Evolutionary conservation across 2,113 vertebrate species (phyloP).

Genomic region (Gymnocephalus cernua): DNA sequence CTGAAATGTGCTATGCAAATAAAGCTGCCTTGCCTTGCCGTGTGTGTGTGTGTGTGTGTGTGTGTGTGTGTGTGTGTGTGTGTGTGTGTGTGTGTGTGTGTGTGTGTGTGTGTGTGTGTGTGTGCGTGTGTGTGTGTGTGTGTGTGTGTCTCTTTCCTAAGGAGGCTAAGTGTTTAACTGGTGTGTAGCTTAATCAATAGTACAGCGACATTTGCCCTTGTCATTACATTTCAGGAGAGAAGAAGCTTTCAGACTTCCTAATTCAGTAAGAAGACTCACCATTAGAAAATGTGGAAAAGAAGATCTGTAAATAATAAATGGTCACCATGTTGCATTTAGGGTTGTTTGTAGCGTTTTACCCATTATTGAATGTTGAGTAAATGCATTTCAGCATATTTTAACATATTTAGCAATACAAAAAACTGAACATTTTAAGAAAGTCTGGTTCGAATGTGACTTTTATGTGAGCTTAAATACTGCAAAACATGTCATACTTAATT

Average conservation of each 20-base stretch:
- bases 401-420: not conserved
- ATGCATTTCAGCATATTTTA: not conserved
- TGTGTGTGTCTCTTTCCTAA: constrained; percentile 16
- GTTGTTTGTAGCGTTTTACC: not conserved
- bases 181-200: constrained; percentile 41
- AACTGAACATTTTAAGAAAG: not conserved
- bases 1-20: no score
- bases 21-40: no score
- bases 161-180: constrained; percentile 22
- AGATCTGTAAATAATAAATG: not conserved
- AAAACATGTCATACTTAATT: not conserved
- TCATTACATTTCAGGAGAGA: constrained; percentile 2
- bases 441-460: not conserved
- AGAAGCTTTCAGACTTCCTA: constrained; percentile 18
- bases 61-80: not conserved
- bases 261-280: not conserved
- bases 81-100: no score
- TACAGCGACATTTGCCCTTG: constrained; percentile 36
- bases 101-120: not conserved
- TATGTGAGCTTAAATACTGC: not conserved
- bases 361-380: not conserved
- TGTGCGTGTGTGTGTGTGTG: constrained; percentile 12
- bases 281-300: not conserved
- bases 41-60: no score
- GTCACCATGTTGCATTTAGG: not conserved